phyloP scores from a whole-genome alignment of 2,888 invertebrate genomes.

The Lottia scabra region DNA sequence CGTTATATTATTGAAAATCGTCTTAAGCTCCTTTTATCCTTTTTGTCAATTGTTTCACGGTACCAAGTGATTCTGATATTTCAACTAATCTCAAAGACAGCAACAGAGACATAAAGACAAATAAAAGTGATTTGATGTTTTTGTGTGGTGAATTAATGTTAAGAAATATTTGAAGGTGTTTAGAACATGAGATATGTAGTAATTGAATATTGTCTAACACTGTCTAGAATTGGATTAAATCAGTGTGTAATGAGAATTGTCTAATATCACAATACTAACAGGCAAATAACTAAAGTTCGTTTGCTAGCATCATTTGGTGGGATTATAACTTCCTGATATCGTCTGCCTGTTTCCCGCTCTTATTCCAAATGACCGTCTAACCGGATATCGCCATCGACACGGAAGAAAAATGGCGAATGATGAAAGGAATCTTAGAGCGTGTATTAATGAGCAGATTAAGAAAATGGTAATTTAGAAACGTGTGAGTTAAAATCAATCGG shows the following conservation, averaged over 20 bases:
- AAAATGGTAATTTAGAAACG: not conserved
- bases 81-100: not conserved
- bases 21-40: too few species aligned
- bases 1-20: too few species aligned
- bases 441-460: slow-evolving; percentile 1
- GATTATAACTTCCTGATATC: slow-evolving; percentile 6
- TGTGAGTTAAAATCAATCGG: not conserved
- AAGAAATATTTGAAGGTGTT: not conserved
- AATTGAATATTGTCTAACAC: slow-evolving; percentile 4
- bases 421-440: not conserved
- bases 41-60: not conserved
- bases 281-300: not conserved
- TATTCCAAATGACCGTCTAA: not conserved
- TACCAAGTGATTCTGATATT: not conserved
- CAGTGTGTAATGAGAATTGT: not conserved
- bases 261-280: slow-evolving; percentile 3
- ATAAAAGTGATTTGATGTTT: not conserved
- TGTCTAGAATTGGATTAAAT: not conserved
- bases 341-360: not conserved
- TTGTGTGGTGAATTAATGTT: not conserved
- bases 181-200: not conserved
- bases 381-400: slow-evolving; percentile 4
- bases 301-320: slow-evolving; percentile 3
- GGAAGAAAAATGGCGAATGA: not conserved
- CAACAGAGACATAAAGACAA: not conserved